Percentiles rank a stretch among this genome's conserved stretches.
phyloP scores from a whole-genome alignment of 1,140 invertebrate species.

The Drosophila auraria region DNA sequence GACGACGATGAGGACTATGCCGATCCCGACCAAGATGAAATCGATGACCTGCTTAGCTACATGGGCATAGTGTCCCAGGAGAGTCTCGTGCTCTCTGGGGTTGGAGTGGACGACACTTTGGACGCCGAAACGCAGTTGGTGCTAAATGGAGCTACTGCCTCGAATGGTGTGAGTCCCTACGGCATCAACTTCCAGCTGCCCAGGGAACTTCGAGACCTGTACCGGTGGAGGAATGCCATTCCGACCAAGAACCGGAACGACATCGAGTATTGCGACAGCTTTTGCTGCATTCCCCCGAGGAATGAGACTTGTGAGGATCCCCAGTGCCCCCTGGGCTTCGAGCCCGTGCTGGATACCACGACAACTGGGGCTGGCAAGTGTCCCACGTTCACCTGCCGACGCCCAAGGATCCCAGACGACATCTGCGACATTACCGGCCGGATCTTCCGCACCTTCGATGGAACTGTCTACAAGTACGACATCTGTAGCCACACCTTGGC shows the following conservation, averaged over 20 bases:
- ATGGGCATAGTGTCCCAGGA: conserved; percentile 9
- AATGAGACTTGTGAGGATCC: conserved; percentile 14
- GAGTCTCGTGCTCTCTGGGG: neutral
- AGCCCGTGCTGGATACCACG: neutral
- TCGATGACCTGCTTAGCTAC: neutral
- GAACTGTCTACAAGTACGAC: conserved; percentile 10
- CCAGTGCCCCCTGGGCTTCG: conserved; percentile 2
- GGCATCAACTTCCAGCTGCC: conserved; percentile 5
- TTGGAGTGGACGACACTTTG: neutral
- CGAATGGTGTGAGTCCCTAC: neutral
- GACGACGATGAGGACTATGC: neutral
- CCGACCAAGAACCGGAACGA: neutral
- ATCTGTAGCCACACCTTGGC: conserved; percentile 14
- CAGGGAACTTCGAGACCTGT: neutral
- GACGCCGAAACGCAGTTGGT: conserved; percentile 10
- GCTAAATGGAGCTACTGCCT: neutral
- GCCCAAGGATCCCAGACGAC: neutral
- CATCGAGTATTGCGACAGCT: neutral
- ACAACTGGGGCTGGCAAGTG: neutral
- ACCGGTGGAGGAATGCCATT: neutral
- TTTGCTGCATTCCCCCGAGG: conserved; percentile 5
- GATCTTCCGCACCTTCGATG: conserved; percentile 8
- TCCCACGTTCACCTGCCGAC: conserved; percentile 11
- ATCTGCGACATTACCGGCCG: conserved; percentile 11
- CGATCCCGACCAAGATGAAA: conserved; percentile 2